Percentiles rank a stretch among this genome's conserved stretches.
phyloP scores from a whole-genome alignment of 1,140 invertebrate species.

The Drosophila kohkoa region DNA sequence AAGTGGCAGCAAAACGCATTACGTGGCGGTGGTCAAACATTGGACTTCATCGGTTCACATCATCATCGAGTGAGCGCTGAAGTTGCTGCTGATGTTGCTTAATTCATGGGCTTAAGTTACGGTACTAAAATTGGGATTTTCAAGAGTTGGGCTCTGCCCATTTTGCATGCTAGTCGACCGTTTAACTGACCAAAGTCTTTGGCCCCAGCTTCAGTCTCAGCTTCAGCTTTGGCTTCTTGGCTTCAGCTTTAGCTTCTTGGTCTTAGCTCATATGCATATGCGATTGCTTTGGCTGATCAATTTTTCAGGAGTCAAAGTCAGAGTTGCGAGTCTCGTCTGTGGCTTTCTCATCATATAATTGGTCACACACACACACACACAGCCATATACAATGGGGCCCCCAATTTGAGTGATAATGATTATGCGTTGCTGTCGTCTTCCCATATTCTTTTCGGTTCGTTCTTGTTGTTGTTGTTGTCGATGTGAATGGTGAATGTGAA shows the following conservation, averaged over 20 bases:
- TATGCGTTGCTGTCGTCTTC: conserved; percentile 71
- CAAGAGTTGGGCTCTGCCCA: conserved; percentile 50
- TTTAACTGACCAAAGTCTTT: conserved; percentile 40
- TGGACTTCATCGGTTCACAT: conserved; percentile 14
- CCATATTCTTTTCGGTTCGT: conserved; percentile 40
- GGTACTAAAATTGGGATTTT: conserved; percentile 64
- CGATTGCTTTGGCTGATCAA: conserved; percentile 34
- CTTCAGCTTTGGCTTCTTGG: background rate
- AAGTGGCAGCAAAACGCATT: background rate
- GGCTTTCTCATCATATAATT: conserved; percentile 74
- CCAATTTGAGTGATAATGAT: conserved; percentile 80
- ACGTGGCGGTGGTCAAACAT: conserved; percentile 11
- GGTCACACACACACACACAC: conserved; percentile 45
- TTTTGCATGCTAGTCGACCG: conserved; percentile 67
- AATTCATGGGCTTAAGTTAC: conserved; percentile 71
- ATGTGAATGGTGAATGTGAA: conserved; percentile 8
- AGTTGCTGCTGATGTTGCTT: conserved; percentile 30
- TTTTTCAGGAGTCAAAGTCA: conserved; percentile 13
- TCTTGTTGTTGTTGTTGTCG: background rate
- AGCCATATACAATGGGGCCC: conserved; percentile 56
- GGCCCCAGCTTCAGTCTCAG: background rate
- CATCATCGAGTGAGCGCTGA: background rate
- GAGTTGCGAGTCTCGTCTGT: conserved; percentile 35
- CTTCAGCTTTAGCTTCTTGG: background rate
- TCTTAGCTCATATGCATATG: conserved; percentile 66